Evolutionary conservation across 35 echinoderm and acorn worm species (phyloP).

Genomic region (Apostichopus parvimensis): DNA sequence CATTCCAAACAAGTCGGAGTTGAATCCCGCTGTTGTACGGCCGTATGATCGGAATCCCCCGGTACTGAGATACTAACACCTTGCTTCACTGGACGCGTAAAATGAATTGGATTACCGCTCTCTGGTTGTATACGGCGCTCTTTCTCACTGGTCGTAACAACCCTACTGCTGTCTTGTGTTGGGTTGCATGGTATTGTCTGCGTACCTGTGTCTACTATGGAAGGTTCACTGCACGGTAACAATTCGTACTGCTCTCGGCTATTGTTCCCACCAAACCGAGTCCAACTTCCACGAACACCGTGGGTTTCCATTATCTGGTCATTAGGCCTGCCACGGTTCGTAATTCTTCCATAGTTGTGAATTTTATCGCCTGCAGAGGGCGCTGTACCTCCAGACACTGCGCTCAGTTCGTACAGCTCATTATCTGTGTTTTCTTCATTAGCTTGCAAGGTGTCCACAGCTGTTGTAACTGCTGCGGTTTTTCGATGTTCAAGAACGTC

Average conservation of each 20-base stretch:
- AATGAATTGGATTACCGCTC: slow-evolving; percentile 52
- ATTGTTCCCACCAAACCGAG: slow-evolving; percentile 44
- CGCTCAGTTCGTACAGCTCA: slow-evolving; percentile 49
- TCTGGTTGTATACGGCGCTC: slow-evolving; percentile 21
- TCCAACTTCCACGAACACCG: slow-evolving; percentile 53
- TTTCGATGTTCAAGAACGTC: slow-evolving; percentile 3
- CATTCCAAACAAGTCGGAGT: slow-evolving; percentile 64
- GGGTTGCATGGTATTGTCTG: slow-evolving; percentile 45
- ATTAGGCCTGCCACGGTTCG: slow-evolving; percentile 20
- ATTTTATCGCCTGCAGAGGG: slow-evolving; percentile 31
- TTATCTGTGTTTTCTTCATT: slow-evolving; percentile 52
- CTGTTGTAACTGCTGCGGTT: slow-evolving; percentile 31
- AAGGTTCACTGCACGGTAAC: slow-evolving; percentile 43
- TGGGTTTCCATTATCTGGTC: slow-evolving; percentile 63
- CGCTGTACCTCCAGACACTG: slow-evolving; percentile 37
- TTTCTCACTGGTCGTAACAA: background rate
- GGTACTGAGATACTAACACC: slow-evolving; percentile 44
- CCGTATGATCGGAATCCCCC: slow-evolving; percentile 41
- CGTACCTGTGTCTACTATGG: slow-evolving; percentile 29
- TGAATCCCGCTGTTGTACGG: slow-evolving; percentile 27
- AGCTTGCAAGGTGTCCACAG: slow-evolving; percentile 55
- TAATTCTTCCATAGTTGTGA: slow-evolving; percentile 40
- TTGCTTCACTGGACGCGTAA: slow-evolving; percentile 39
- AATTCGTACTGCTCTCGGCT: slow-evolving; percentile 58
- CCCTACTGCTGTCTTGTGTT: background rate